Evolutionary conservation across 2,888 invertebrate genomes (phyloP).

Genomic region (Mallateleia sp.): DNA sequence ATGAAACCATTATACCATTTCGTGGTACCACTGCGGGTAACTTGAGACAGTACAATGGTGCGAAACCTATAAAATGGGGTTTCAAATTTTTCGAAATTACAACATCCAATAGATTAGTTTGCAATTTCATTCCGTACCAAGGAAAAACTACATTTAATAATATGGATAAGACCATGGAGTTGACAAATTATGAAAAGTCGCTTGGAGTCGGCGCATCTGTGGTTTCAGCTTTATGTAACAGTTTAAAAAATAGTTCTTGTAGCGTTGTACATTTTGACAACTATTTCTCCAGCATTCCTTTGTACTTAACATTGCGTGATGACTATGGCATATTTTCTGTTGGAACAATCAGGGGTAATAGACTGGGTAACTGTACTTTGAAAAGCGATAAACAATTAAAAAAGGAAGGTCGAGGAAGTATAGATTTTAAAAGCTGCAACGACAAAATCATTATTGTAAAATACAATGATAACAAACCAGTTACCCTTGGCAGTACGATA

Average conservation of each 20-base stretch:
- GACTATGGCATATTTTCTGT: constrained; percentile 22
- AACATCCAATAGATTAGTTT: constrained; percentile 7
- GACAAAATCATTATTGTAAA: constrained; percentile 75
- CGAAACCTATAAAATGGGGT: constrained; percentile 36
- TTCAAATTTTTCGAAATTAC: constrained; percentile 29
- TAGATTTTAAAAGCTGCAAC: constrained; percentile 61
- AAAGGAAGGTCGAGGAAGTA: constrained; percentile 70
- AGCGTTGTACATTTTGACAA: constrained; percentile 65
- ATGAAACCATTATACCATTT: constrained; percentile 31
- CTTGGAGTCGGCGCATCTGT: constrained; percentile 2
- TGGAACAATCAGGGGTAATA: constrained; percentile 72
- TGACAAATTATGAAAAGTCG: background rate
- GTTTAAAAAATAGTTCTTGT: background rate
- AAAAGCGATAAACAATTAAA: constrained; percentile 52
- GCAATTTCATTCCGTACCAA: constrained; percentile 17
- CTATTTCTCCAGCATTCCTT: constrained; percentile 69
- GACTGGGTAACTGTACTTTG: constrained; percentile 67
- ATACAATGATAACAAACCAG: constrained; percentile 74
- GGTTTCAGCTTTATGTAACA: background rate
- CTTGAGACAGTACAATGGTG: background rate
- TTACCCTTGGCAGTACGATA: constrained; percentile 71
- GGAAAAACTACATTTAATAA: constrained; percentile 6
- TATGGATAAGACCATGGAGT: background rate
- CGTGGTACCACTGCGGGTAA: constrained; percentile 24
- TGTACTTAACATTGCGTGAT: constrained; percentile 64